A percentile compares a stretch with the other conserved stretches of the same genome.
Conservation (phyloP, 2,888 invertebrate species). For the Ecliptopera silaceata region DNA sequence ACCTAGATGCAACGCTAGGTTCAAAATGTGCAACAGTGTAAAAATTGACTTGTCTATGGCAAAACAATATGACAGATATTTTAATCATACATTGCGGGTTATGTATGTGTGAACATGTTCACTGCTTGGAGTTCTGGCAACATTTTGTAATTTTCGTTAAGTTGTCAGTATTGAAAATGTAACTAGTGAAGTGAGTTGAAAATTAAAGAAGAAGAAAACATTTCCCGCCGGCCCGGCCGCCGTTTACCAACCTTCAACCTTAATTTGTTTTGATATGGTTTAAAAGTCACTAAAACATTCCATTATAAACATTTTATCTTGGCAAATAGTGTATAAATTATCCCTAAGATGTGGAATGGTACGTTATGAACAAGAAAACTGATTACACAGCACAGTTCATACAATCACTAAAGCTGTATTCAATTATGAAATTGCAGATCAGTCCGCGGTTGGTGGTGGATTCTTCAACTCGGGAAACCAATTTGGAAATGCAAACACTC, state of each 20-base stretch:
- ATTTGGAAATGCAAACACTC: conserved; percentile 74
- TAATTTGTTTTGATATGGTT: no score
- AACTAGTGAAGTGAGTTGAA: not conserved
- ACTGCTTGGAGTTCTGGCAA: not conserved
- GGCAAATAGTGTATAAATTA: not conserved
- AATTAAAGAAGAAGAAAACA: no score
- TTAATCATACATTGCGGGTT: not conserved
- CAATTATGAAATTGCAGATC: conserved; percentile 57
- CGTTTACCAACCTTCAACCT: no score
- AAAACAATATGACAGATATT: no score
- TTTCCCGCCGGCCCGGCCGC: no score
- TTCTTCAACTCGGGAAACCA: conserved; percentile 76
- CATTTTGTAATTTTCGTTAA: not conserved
- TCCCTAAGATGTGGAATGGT: conserved; percentile 59
- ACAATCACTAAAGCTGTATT: no score
- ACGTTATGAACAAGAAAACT: conserved; percentile 16
- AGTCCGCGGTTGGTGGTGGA: conserved; percentile 74
- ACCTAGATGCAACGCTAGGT: no score
- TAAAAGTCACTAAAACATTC: no score
- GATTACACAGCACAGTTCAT: not conserved
- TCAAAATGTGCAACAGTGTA: no score
- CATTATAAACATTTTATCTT: not conserved
- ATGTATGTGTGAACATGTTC: not conserved
- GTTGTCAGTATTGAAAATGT: not conserved
- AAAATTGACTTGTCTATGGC: no score